These are phyloP conservation scores for Periophthalmodon schlosseri DNA, from an alignment of 2,113 vertebrate genomes.

Conservation along the genomic window DNA sequence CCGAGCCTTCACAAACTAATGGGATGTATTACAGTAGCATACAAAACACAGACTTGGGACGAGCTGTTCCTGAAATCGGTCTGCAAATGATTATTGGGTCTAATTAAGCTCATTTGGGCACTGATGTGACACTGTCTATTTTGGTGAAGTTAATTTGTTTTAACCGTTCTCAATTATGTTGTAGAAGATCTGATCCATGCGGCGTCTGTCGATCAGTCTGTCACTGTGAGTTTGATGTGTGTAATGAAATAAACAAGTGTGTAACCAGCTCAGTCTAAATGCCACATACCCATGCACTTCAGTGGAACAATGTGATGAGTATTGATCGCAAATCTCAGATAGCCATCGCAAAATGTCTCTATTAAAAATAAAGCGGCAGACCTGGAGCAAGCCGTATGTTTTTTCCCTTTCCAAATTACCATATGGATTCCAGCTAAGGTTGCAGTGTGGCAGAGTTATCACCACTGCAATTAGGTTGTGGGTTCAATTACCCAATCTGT, in stretches of 20 bases:
- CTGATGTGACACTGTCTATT: constrained; percentile 9
- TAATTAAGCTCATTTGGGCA: constrained; percentile 32
- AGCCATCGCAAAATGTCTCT: constrained; percentile 24
- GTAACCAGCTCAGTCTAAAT: constrained; percentile 9
- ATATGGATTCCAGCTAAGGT: not conserved
- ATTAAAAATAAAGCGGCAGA: not conserved
- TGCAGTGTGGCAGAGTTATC: not conserved
- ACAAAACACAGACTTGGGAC: constrained; percentile 34
- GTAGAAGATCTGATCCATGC: not conserved
- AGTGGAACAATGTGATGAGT: constrained; percentile 44
- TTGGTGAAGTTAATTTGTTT: not conserved
- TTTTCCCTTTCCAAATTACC: constrained; percentile 17
- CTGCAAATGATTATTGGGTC: constrained; percentile 17
- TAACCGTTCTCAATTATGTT: not conserved
- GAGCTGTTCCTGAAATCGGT: constrained; percentile 38
- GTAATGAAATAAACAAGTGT: not conserved
- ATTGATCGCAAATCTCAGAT: constrained; percentile 47
- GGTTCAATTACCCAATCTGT: not conserved
- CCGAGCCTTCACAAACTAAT: constrained; percentile 49
- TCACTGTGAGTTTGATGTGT: constrained; percentile 24
- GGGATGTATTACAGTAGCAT: constrained; percentile 27
- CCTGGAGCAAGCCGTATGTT: not conserved
- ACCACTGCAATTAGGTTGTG: not conserved
- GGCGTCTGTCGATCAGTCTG: constrained; percentile 9
- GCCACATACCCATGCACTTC: constrained; percentile 19